These are phyloP conservation scores for Cotesia congregata DNA, from an alignment of 2,888 invertebrate species.

Conservation along the genomic window DNA sequence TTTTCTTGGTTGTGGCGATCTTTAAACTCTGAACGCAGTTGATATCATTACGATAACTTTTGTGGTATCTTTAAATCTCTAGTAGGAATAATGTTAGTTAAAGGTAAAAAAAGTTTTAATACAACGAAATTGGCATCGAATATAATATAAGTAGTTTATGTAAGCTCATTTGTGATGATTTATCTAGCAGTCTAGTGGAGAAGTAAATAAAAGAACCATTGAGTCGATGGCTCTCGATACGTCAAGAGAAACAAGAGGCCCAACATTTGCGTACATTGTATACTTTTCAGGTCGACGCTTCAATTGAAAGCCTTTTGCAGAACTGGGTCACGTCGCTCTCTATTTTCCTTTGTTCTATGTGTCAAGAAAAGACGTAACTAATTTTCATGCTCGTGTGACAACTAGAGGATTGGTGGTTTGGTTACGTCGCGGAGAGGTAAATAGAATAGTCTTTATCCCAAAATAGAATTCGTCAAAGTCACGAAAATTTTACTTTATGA, in stretches of 20 bases:
- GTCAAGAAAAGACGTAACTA: conserved; percentile 21
- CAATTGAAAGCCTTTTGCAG: conserved; percentile 35
- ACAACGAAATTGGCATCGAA: conserved; percentile 34
- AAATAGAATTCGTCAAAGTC: neutral
- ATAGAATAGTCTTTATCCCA: neutral
- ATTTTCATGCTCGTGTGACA: conserved; percentile 16
- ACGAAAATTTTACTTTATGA: neutral
- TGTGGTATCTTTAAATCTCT: conserved; percentile 27
- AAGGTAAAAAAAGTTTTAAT: neutral
- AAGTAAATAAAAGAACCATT: neutral
- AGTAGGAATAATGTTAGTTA: neutral
- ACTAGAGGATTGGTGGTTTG: conserved; percentile 11
- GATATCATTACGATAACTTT: neutral
- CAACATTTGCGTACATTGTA: conserved; percentile 34
- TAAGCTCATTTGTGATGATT: conserved; percentile 2
- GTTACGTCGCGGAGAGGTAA: neutral
- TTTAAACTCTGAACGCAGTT: neutral
- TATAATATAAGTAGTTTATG: conserved; percentile 29
- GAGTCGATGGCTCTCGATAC: conserved; percentile 29
- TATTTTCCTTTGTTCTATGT: conserved; percentile 1
- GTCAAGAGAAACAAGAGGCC: conserved; percentile 20
- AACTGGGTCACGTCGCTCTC: conserved; percentile 28
- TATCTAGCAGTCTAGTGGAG: neutral
- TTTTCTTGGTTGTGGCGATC: conserved; percentile 15
- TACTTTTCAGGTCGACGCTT: conserved; percentile 32